Conservation (phyloP, 2,888 invertebrate genomes). For the Malthinus seriepunctatus region DNA sequence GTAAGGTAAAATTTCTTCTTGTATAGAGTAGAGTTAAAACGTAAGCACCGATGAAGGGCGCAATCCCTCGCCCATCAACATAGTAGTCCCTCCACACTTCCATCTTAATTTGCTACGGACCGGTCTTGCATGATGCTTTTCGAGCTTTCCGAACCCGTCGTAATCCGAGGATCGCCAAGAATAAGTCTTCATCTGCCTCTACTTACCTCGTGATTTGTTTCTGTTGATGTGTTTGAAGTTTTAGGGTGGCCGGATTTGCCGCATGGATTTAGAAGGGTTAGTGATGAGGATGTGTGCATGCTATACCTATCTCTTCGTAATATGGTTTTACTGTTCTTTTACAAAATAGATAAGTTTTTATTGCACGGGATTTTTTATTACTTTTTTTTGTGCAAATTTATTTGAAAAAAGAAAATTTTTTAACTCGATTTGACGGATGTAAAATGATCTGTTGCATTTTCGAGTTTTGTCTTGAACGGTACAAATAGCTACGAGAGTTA, state of each 20-base stretch:
- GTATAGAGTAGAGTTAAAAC: slow-evolving; percentile 25
- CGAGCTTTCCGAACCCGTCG: slow-evolving; percentile 22
- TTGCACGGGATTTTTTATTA: slow-evolving; percentile 1
- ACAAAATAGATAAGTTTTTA: slow-evolving; percentile 12
- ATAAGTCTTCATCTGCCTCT: slow-evolving; percentile 52
- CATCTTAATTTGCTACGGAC: slow-evolving; percentile 35
- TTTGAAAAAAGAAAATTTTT: neutral
- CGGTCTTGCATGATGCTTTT: slow-evolving; percentile 28
- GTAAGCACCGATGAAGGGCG: slow-evolving; percentile 30
- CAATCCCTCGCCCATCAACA: slow-evolving; percentile 29
- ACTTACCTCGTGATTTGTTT: slow-evolving; percentile 49
- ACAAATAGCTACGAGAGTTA: slow-evolving; percentile 53
- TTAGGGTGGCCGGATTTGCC: slow-evolving; percentile 38
- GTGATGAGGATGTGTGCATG: slow-evolving; percentile 47
- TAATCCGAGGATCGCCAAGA: slow-evolving; percentile 47
- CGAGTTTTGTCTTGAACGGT: slow-evolving; percentile 38
- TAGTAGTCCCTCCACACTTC: slow-evolving; percentile 32
- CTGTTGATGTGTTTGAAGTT: slow-evolving; percentile 39
- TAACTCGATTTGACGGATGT: slow-evolving; percentile 11
- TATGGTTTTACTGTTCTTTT: slow-evolving; percentile 20
- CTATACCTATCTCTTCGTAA: slow-evolving; percentile 16
- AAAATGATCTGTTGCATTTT: slow-evolving; percentile 38
- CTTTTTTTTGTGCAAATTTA: neutral
- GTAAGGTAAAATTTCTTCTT: slow-evolving; percentile 16
- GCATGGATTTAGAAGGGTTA: slow-evolving; percentile 47